Base-by-base conservation (phyloP, 2,113 vertebrate species). In the Eulemur rufifrons region DNA sequence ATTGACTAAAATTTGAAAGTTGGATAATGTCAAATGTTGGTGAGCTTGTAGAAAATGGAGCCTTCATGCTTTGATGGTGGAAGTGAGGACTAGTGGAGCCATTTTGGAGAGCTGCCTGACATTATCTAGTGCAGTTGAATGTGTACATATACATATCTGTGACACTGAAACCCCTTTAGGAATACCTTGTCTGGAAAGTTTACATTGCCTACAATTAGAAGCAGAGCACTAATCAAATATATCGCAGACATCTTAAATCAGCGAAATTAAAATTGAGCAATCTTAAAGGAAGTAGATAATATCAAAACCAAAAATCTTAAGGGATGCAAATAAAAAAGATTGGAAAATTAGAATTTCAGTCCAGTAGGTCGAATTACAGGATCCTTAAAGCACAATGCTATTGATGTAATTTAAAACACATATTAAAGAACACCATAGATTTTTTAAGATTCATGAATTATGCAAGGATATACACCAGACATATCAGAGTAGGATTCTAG, bases 381-480 rank as follows among this genome's bases (percentile, higher is more conserved):
- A 68, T 63, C 21, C 93, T 94, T 76, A 96, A 91, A 20, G 20
- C 50, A 76, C 54, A 89, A 37, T 81, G 29, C 23, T 54, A 56
- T 2, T 32, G 37, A 90, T 77, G 17, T 34, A 39, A 83, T n/a
- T 52, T 87, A 27, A 90, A 90, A 71, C 8, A 20, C 12, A 64
- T 14, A 13, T 42, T 42, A 47, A 37, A 76, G 7, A 95, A 12
- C 6, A 64, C 15, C 4, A 42, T 34, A 63, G 23, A 47, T 61
- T 88, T 88, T 45, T 17, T 50, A 77, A 93, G 64, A 80, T 32
- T 84, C 34, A n/a, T 94, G 78, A 94, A 39, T 76, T 69, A 63
- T 66, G 2, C 23, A 52, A 86, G 8, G 63, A 42, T 81, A 23
- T 27, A 25, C 4, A 68, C 2, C 37, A 91, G 21, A 88, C 37